These are phyloP conservation scores for Sebastes umbrosus DNA, from an alignment of 2,797 vertebrate species.

Conservation along the genomic window DNA sequence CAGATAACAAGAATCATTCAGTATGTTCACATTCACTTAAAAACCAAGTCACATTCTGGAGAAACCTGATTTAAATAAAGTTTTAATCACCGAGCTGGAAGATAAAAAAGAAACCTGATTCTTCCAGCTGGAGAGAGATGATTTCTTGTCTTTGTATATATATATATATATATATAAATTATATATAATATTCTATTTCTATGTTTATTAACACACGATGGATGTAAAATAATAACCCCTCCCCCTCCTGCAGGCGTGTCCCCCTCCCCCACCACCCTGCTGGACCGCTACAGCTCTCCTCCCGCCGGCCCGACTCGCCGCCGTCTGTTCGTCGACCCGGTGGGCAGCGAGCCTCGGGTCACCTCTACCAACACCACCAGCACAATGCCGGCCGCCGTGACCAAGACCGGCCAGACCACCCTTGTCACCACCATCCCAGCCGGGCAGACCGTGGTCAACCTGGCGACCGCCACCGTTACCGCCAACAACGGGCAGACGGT, in stretches of 20 bases:
- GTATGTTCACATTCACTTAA: background rate
- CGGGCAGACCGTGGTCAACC: constrained; percentile 91
- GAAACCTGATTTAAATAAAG: background rate
- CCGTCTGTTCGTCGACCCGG: constrained; percentile 83
- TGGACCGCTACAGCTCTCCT: constrained; percentile 89
- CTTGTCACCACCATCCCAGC: constrained; percentile 86
- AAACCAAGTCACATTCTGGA: background rate
- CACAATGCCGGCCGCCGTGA: constrained; percentile 11
- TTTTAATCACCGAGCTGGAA: background rate
- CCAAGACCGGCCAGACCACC: constrained; percentile 70
- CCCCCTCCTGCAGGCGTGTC: constrained; percentile 71
- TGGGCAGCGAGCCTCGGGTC: constrained; percentile 52
- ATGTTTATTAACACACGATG: too few relatives aligned
- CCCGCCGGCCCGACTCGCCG: constrained; percentile 81
- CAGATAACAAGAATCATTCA: too few relatives aligned
- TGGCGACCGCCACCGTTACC: constrained; percentile 90
- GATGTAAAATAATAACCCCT: background rate
- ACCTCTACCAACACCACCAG: background rate
- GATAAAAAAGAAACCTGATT: too few relatives aligned
- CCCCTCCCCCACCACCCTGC: constrained; percentile 83
- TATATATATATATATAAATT: too few relatives aligned
- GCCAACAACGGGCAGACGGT: constrained; percentile 92
- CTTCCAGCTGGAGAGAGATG: too few relatives aligned
- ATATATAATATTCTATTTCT: too few relatives aligned
- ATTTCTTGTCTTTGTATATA: background rate